phyloP scores from a whole-genome alignment of 2,797 vertebrate species.

The Cirrhinus molitorella region DNA sequence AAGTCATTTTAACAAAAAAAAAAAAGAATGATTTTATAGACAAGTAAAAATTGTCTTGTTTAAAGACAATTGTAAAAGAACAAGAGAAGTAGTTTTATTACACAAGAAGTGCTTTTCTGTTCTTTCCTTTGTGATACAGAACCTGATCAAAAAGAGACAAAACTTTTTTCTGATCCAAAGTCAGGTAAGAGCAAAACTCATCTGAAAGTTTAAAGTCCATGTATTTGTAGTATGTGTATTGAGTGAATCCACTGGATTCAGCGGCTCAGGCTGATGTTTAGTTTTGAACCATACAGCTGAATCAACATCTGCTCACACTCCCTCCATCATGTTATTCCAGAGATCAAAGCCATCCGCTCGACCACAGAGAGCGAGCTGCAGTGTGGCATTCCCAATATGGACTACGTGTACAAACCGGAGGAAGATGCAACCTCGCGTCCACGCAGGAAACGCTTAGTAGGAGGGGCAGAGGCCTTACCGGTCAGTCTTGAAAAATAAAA shows the following conservation, averaged over 20 bases:
- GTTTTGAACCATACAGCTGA: not conserved
- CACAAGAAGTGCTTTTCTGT: no score
- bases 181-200: no score
- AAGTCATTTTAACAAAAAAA: no score
- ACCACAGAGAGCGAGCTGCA: slow-evolving; percentile 72
- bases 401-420: not conserved
- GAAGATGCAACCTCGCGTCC: slow-evolving; percentile 60
- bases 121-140: no score
- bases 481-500: slow-evolving; percentile 59
- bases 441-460: slow-evolving; percentile 69
- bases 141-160: no score
- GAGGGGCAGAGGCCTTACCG: slow-evolving; percentile 70
- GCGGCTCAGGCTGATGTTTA: not conserved
- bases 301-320: not conserved
- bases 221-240: not conserved
- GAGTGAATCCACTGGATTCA: not conserved
- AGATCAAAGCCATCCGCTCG: not conserved
- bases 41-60: no score
- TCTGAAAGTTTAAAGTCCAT: not conserved
- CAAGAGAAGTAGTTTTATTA: no score
- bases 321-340: not conserved
- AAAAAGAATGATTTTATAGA: no score
- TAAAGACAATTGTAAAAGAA: no score
- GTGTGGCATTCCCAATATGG: slow-evolving; percentile 81
- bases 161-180: no score